Conservation (phyloP, 2,888 invertebrate genomes). For the Meta bourneti region DNA sequence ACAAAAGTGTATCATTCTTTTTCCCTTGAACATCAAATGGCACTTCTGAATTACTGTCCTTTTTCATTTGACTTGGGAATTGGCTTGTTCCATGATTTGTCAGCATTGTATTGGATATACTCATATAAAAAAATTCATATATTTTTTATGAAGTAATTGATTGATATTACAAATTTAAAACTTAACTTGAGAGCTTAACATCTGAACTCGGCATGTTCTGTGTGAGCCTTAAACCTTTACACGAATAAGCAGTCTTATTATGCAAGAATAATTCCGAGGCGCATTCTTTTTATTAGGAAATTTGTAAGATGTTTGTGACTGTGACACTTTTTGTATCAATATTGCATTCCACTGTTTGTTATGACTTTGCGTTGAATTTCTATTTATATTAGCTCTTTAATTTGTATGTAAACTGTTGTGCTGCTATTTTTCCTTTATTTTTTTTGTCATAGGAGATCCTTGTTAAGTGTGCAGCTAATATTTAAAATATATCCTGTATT, state of each 20-base stretch:
- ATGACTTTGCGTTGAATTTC: constrained; percentile 7
- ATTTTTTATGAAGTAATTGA: constrained; percentile 36
- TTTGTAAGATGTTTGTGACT: constrained; percentile 26
- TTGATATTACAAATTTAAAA: constrained; percentile 48
- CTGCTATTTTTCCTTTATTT: background rate
- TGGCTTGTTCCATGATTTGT: constrained; percentile 35
- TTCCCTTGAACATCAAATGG: constrained; percentile 30
- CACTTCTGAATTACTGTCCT: constrained; percentile 23
- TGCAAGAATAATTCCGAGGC: constrained; percentile 5
- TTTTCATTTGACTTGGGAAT: background rate
- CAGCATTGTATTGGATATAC: constrained; percentile 14
- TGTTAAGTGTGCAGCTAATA: background rate
- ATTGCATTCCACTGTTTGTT: constrained; percentile 48
- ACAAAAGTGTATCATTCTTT: background rate
- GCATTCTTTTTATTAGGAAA: constrained; percentile 41
- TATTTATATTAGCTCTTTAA: constrained; percentile 8
- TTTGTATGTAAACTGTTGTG: background rate
- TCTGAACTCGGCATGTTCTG: constrained; percentile 66
- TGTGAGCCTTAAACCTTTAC: constrained; percentile 71
- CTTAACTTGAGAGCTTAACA: constrained; percentile 71
- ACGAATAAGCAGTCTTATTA: constrained; percentile 34
- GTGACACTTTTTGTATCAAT: constrained; percentile 52
- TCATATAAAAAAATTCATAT: constrained; percentile 27
- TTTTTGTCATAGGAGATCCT: background rate
- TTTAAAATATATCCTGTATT: background rate